phyloP scores from a whole-genome alignment of 2,113 vertebrate species.

The Azemiops feae region DNA sequence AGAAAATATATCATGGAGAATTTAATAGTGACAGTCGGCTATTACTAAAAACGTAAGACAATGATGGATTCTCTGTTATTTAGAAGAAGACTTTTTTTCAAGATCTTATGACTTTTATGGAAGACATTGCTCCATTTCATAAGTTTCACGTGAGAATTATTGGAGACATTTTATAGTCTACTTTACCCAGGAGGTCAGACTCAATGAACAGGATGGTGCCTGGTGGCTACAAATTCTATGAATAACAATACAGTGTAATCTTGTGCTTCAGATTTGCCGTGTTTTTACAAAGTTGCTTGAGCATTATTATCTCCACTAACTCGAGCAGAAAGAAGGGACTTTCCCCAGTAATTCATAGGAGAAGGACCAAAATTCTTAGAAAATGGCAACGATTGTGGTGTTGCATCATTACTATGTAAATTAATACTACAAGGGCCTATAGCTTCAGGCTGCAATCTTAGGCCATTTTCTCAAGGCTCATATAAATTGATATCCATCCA shows the following conservation, averaged over 20 bases:
- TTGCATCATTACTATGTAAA: neutral
- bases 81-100: conserved; percentile 10
- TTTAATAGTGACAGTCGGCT: neutral
- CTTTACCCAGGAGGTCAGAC: conserved; percentile 22
- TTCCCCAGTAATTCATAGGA: neutral
- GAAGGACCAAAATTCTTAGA: neutral
- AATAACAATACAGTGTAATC: conserved; percentile 8
- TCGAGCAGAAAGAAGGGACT: conserved; percentile 3
- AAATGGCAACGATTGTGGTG: neutral
- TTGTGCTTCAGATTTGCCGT: conserved; percentile 1
- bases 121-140: neutral
- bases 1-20: neutral
- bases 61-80: neutral
- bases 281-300: neutral
- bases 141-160: neutral
- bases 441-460: neutral
- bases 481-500: neutral
- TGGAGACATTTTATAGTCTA: neutral
- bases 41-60: neutral
- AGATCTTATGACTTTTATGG: neutral
- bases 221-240: conserved; percentile 25
- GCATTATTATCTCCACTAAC: neutral
- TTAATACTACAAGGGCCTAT: neutral
- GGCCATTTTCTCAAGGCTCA: neutral
- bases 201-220: neutral